These are phyloP conservation scores for Escarpia spicata DNA, from an alignment of 2,888 invertebrate species.

Conservation along the genomic window DNA sequence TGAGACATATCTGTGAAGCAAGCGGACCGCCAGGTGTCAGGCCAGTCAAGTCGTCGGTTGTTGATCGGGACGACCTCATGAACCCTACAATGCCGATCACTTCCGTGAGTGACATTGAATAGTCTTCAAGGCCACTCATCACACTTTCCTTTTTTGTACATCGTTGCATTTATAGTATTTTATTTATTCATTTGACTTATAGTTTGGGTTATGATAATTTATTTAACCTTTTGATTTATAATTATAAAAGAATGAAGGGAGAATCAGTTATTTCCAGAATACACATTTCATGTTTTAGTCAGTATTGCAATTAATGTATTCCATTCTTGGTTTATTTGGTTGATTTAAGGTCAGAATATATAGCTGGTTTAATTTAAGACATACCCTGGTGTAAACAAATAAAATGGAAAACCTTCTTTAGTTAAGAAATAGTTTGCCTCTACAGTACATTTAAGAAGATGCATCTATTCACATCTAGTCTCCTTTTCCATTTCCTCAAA, in stretches of 20 bases:
- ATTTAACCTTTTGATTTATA: background rate
- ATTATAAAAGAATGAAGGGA: background rate
- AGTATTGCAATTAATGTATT: background rate
- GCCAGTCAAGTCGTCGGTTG: background rate
- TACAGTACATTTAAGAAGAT: background rate
- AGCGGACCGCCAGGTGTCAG: background rate
- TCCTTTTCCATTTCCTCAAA: background rate
- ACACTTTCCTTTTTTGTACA: background rate
- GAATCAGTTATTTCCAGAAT: background rate
- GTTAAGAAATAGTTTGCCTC: background rate
- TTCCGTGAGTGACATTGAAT: background rate
- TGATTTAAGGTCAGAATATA: no score
- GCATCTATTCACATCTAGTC: background rate
- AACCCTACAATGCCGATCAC: background rate
- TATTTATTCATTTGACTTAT: background rate
- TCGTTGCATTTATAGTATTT: background rate
- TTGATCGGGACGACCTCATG: background rate
- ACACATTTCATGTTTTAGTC: background rate
- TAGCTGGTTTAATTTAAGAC: no score
- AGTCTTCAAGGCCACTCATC: background rate
- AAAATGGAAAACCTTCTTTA: background rate
- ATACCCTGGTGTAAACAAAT: background rate
- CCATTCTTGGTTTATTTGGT: no score
- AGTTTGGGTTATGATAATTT: background rate
- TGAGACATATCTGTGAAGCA: background rate